Evolutionary conservation across 2,113 vertebrate genomes (phyloP), one percentile per base, ranked within the genome.

Genomic region (Cichladusa arquata): DNA sequence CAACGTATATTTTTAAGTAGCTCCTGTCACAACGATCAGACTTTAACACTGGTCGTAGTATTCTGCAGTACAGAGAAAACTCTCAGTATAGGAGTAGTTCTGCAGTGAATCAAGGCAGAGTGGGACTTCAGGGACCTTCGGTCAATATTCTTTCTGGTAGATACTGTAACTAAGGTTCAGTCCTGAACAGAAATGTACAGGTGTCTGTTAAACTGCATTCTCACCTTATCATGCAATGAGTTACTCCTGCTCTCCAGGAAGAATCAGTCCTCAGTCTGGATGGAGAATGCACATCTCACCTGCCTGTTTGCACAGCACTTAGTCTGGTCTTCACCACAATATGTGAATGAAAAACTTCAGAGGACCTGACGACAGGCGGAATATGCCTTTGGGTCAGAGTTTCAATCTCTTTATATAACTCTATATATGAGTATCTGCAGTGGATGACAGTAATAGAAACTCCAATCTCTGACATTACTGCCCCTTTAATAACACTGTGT

Each of bases 331-430:
- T 7, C 0, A 0, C n/a, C 50, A 60, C 40, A 76, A 24, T 11
- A 45, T 9, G 36, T 19, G 9, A 61, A 74, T 77, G 47, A 26
- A 60, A n/a, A 26, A 29, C 42, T 72, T 92, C 26, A 64, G 60
- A 60, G 53, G 25, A 57, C 20, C 36, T 64, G 33, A n/a, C 2
- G 14, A 33, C 40, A 71, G 19, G 40, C 65, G 36, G 77, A 58
- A 71, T n/a, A 60, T 6, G 11, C 44, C 48, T 85, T 88, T 40
- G 60, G 29, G 19, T 40, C 42, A 34, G 66, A 91, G 36, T 90
- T 82, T 90, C 62, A 53, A 82, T 54, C 36, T 84, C 34, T 88
- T 88, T 78, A 31, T 74, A 9, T 84, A 84, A 67, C 72, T 66
- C 58, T 84, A 5, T 14, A 54, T 62, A 3, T 4, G 81, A n/a